Conservation (phyloP, 1,140 invertebrate species). For the Cotesia chilonis region DNA sequence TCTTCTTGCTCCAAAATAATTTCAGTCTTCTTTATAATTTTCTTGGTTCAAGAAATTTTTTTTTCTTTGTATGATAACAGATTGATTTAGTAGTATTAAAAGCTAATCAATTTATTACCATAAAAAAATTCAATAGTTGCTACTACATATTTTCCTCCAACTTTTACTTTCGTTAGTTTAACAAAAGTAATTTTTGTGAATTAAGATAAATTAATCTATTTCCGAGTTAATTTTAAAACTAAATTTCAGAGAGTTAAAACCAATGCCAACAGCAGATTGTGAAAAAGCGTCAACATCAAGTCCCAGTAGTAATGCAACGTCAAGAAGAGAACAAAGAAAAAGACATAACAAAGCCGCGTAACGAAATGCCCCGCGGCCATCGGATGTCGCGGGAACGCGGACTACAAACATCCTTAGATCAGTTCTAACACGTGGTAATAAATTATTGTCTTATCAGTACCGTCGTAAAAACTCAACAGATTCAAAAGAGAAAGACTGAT, state of each 20-base stretch:
- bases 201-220: too few species aligned
- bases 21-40: too few species aligned
- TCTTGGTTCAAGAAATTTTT: too few species aligned
- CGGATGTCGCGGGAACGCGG: conserved; percentile 57
- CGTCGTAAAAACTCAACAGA: conserved; percentile 56
- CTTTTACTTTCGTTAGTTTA: too few species aligned
- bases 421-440: conserved; percentile 56
- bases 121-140: too few species aligned
- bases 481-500: conserved; percentile 42
- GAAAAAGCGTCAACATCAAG: conserved; percentile 49
- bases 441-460: conserved; percentile 40
- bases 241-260: conserved; percentile 66
- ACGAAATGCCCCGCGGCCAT: conserved; percentile 61
- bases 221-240: not conserved
- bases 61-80: too few species aligned
- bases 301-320: conserved; percentile 44
- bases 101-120: too few species aligned
- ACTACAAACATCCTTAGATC: conserved; percentile 57
- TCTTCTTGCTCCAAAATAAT: too few species aligned
- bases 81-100: too few species aligned
- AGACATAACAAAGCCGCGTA: conserved; percentile 69
- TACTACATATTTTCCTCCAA: too few species aligned
- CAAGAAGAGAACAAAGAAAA: conserved; percentile 66
- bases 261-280: conserved; percentile 63
- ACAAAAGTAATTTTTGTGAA: too few species aligned